phyloP scores from a whole-genome alignment of 2,888 invertebrate species.

The Eurois occulta region DNA sequence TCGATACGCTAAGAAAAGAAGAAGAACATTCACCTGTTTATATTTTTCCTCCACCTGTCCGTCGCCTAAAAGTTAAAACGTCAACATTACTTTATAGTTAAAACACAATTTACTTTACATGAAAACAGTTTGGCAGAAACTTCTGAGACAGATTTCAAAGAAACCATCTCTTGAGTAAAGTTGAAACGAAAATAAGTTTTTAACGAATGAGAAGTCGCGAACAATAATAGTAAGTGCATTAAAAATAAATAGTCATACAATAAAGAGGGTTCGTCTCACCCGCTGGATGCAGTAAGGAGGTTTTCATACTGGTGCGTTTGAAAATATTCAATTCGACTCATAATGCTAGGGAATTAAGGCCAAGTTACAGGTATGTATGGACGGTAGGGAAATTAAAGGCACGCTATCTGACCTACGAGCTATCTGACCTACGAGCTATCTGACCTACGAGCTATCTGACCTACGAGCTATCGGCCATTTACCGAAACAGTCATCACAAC shows the following conservation, averaged over 20 bases:
- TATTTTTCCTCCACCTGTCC: background rate
- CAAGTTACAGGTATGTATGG: background rate
- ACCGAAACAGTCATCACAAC: background rate
- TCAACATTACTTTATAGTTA: too few relatives aligned
- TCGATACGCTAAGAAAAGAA: too few relatives aligned
- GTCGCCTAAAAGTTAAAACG: background rate
- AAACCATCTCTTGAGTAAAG: constrained; percentile 44
- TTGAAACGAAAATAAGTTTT: constrained; percentile 60
- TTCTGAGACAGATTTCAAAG: constrained; percentile 59
- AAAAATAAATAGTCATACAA: constrained; percentile 65
- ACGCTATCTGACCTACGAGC: background rate
- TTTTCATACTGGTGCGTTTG: constrained; percentile 20
- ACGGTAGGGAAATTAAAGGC: background rate
- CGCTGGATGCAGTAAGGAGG: constrained; percentile 16
- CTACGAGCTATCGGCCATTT: too few relatives aligned
- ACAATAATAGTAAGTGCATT: constrained; percentile 67
- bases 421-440: too few relatives aligned
- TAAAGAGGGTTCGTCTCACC: constrained; percentile 51
- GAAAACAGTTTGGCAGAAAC: constrained; percentile 36
- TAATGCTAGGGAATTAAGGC: background rate
- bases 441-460: too few relatives aligned
- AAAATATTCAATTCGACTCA: background rate
- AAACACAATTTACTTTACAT: constrained; percentile 34
- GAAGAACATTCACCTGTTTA: too few relatives aligned
- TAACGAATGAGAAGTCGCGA: constrained; percentile 60